Percentiles rank a stretch among this genome's conserved stretches.
phyloP scores from a whole-genome alignment of 2,888 invertebrate genomes.

The Epirrhoe alternata region DNA sequence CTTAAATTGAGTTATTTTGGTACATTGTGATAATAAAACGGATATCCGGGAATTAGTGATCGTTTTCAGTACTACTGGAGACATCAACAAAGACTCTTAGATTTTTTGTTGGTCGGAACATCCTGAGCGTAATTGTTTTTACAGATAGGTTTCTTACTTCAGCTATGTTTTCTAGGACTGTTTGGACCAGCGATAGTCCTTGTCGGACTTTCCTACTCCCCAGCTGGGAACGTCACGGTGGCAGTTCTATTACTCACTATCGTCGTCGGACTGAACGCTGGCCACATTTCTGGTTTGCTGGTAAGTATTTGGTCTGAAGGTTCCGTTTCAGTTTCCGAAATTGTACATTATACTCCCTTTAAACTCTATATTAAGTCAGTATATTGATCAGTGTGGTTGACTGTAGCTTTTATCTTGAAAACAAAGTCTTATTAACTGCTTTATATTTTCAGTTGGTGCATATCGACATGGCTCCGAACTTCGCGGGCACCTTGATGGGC shows the following conservation, averaged over 20 bases:
- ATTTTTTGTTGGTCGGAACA: too few relatives aligned
- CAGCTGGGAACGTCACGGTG: constrained; percentile 72
- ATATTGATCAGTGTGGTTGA: too few relatives aligned
- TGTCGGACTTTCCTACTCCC: constrained; percentile 83
- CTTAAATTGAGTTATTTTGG: neutral
- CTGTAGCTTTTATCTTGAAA: too few relatives aligned
- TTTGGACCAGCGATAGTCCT: constrained; percentile 88
- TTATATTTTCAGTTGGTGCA: constrained; percentile 85
- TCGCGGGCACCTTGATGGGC: constrained; percentile 91
- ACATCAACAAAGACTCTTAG: too few relatives aligned
- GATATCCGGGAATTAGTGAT: neutral
- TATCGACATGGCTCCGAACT: constrained; percentile 91
- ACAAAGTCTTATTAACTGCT: neutral
- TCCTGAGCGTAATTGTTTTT: too few relatives aligned
- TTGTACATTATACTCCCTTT: too few relatives aligned
- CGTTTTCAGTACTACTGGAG: too few relatives aligned
- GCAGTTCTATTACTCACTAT: constrained; percentile 87
- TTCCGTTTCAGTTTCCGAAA: too few relatives aligned
- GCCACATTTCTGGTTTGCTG: constrained; percentile 88
- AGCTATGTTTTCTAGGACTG: constrained; percentile 70
- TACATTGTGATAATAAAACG: neutral
- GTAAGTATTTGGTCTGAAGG: constrained; percentile 49
- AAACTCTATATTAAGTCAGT: too few relatives aligned
- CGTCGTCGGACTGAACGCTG: constrained; percentile 89
- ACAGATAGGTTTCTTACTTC: neutral